phyloP scores from a whole-genome alignment of 2,888 invertebrate genomes.

The Limnephilus marmoratus region DNA sequence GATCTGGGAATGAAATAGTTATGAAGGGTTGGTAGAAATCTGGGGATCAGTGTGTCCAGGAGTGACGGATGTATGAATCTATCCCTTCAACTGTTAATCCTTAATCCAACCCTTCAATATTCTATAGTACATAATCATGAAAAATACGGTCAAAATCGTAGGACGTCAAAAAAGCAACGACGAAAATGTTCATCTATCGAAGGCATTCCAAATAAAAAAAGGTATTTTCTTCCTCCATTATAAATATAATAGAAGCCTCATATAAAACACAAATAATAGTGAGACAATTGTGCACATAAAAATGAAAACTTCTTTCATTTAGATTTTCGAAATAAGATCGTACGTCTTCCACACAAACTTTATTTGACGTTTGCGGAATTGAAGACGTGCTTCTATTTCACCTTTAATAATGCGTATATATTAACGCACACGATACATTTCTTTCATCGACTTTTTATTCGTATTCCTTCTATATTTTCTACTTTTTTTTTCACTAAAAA shows the following conservation, averaged over 20 bases:
- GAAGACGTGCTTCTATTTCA: conserved; percentile 54
- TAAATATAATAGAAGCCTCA: neutral
- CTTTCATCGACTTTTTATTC: neutral
- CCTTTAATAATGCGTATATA: conserved; percentile 44
- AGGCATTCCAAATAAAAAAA: no score
- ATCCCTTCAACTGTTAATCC: no score
- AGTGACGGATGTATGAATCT: no score
- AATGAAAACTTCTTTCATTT: neutral
- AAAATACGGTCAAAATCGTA: no score
- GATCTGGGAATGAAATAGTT: no score
- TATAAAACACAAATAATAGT: neutral
- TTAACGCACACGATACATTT: conserved; percentile 12
- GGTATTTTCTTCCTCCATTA: no score
- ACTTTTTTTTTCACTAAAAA: neutral
- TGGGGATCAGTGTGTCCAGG: no score
- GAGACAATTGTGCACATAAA: neutral
- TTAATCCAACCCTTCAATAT: no score
- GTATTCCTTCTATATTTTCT: neutral
- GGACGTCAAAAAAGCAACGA: no score
- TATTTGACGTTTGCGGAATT: conserved; percentile 54
- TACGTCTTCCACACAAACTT: conserved; percentile 49
- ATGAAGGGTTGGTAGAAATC: no score
- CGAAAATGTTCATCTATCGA: no score
- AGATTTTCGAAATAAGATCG: conserved; percentile 28
- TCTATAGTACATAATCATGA: no score